Evolutionary conservation across 2,113 vertebrate species (phyloP).

Genomic region (Cercopithecus mona): DNA sequence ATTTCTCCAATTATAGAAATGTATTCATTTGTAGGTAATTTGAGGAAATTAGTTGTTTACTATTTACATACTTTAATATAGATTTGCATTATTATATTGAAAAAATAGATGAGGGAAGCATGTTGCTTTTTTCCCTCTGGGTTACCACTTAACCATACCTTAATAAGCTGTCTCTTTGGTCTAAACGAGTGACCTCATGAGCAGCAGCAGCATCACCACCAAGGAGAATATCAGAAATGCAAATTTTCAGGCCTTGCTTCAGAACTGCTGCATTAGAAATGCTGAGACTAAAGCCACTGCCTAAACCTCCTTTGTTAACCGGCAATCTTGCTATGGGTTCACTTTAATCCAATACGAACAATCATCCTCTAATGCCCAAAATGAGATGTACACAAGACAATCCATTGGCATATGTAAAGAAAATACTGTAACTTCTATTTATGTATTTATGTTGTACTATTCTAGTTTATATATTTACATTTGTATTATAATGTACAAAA

Average conservation of each 20-base stretch:
- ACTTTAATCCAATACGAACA: background rate
- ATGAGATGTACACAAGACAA: background rate
- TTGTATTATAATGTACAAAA: background rate
- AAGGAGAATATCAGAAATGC: background rate
- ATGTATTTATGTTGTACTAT: background rate
- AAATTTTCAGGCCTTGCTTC: background rate
- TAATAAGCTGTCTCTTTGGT: background rate
- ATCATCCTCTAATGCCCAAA: background rate
- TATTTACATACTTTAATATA: background rate
- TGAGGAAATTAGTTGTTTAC: background rate
- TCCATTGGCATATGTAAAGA: background rate
- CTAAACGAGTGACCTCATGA: background rate
- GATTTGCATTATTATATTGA: background rate
- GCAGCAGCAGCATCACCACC: background rate
- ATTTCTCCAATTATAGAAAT: background rate
- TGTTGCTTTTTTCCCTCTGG: background rate
- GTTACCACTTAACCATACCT: background rate
- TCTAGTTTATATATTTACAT: background rate
- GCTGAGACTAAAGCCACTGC: background rate
- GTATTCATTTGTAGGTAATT: background rate
- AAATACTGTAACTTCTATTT: background rate
- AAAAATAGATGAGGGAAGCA: background rate
- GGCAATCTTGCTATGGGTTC: background rate
- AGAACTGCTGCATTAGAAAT: background rate
- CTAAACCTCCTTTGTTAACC: background rate